Evolutionary conservation across 2,113 vertebrate species (phyloP), one percentile per base, ranked within the genome.

Genomic region (Gambusia affinis): DNA sequence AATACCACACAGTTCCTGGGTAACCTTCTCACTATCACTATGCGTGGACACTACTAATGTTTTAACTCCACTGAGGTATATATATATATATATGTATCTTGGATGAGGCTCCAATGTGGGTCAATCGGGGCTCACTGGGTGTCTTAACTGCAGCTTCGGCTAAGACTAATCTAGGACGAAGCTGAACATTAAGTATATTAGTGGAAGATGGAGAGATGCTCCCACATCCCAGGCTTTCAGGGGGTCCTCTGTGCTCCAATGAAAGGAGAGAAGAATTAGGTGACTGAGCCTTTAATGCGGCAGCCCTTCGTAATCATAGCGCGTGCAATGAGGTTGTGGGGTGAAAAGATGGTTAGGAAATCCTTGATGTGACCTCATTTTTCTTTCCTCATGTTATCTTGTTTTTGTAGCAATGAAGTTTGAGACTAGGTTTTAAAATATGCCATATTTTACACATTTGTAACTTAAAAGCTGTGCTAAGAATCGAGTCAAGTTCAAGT

Each of bases 131-230:
- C 90, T 91, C 90, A 91, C 86, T 81, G 51, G 65, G 68, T 35
- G 54, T 85, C 77, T 87, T 89, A 87, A 89, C 91, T 92, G 80
- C 81, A 90, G 89, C 87, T 88, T 89, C 85, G 78, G 82, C 87
- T 64, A 65, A 89, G 88, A 91, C 84, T 91, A 92, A 93, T 93
- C 88, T 90, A 79, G 75, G 86, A 88, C 88, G 89, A 92, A 92
- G 88, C 85, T 85, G 60, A 42, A 72, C 73, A 76, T 85, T 93
- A 92, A 93, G 88, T 91, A 91, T 92, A 87, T 93, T 92, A 91
- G 73, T 85, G 84, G 78, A 91, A 90, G 92, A 91, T 90, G 84
- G 84, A 84, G 84, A 84, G 79, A 90, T 86, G 85, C 87, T 90
- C 82, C 85, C 75, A 77, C 87, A 88, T 86, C 84, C 66, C 64